phyloP scores from a whole-genome alignment of 2,888 invertebrate species.

The Neoaliturus tenellus region DNA sequence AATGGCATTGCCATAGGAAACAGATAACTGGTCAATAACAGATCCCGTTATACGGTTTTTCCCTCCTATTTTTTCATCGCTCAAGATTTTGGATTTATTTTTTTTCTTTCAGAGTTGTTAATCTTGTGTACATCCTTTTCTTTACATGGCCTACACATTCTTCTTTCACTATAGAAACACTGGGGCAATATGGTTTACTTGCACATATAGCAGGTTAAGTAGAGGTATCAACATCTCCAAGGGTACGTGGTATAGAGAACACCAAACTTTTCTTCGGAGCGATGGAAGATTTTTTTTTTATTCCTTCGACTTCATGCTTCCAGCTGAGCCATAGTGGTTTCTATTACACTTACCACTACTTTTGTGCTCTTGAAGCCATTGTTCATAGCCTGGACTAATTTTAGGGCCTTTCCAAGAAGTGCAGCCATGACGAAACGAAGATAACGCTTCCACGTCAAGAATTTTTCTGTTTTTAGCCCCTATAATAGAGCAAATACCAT shows the following conservation, averaged over 20 bases:
- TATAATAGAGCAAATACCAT: slow-evolving; percentile 18
- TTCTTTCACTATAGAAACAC: slow-evolving; percentile 47
- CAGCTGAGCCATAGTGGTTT: slow-evolving; percentile 29
- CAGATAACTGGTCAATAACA: slow-evolving; percentile 24
- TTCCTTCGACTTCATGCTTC: slow-evolving; percentile 55
- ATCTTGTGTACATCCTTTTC: slow-evolving; percentile 59
- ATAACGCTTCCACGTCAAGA: slow-evolving; percentile 16
- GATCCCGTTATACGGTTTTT: slow-evolving; percentile 29
- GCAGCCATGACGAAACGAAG: slow-evolving; percentile 29
- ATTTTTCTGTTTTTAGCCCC: slow-evolving; percentile 32
- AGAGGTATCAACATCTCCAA: slow-evolving; percentile 57
- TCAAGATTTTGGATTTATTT: slow-evolving; percentile 1
- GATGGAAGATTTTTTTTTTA: slow-evolving; percentile 52
- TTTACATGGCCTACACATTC: slow-evolving; percentile 60
- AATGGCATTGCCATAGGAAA: slow-evolving; percentile 4
- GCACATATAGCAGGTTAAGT: slow-evolving; percentile 40
- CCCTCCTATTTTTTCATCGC: slow-evolving; percentile 22
- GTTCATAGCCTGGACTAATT: slow-evolving; percentile 13
- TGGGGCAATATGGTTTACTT: slow-evolving; percentile 52
- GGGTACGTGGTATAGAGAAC: slow-evolving; percentile 47
- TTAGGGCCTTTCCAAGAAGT: slow-evolving; percentile 35
- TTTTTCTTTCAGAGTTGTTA: slow-evolving; percentile 14
- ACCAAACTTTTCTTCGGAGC: slow-evolving; percentile 53
- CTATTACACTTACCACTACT: neutral
- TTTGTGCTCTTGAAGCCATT: slow-evolving; percentile 18